Percentiles rank a stretch among this genome's conserved stretches.
Conservation (phyloP, 2,797 vertebrate species). For the Sciurus carolinensis region DNA sequence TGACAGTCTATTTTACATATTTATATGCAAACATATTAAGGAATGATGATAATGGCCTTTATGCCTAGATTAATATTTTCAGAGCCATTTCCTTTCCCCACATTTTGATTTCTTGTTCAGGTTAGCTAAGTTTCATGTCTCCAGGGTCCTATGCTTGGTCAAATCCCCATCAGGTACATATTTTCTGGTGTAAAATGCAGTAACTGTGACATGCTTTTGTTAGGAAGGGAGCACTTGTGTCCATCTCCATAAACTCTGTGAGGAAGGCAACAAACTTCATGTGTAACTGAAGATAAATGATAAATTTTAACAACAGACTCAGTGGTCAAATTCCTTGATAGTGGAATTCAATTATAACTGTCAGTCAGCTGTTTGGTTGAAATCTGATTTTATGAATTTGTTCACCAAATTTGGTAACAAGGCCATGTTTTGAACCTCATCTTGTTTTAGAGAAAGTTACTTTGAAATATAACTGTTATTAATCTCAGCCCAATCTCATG, state of each 20-base stretch:
- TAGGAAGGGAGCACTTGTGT: constrained; percentile 76
- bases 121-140: constrained; percentile 71
- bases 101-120: constrained; percentile 14
- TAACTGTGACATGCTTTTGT: constrained; percentile 85
- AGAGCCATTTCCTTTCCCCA: constrained; percentile 6
- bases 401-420: constrained; percentile 68
- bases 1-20: not conserved
- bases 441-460: constrained; percentile 19
- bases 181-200: constrained; percentile 79
- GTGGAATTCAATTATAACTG: constrained; percentile 72
- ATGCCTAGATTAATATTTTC: constrained; percentile 51
- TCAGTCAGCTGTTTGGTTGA: constrained; percentile 71
- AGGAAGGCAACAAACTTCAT: constrained; percentile 79
- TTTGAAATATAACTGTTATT: constrained; percentile 38
- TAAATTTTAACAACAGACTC: constrained; percentile 70
- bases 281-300: constrained; percentile 81
- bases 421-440: not conserved
- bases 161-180: constrained; percentile 60
- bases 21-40: constrained; percentile 8
- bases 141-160: not conserved
- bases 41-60: not conserved
- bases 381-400: constrained; percentile 71
- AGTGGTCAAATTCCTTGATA: constrained; percentile 64
- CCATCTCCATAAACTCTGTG: constrained; percentile 70
- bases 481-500: not conserved